Base-by-base conservation (phyloP, 2,113 vertebrate species). In the Drymodes brunneopygia region DNA sequence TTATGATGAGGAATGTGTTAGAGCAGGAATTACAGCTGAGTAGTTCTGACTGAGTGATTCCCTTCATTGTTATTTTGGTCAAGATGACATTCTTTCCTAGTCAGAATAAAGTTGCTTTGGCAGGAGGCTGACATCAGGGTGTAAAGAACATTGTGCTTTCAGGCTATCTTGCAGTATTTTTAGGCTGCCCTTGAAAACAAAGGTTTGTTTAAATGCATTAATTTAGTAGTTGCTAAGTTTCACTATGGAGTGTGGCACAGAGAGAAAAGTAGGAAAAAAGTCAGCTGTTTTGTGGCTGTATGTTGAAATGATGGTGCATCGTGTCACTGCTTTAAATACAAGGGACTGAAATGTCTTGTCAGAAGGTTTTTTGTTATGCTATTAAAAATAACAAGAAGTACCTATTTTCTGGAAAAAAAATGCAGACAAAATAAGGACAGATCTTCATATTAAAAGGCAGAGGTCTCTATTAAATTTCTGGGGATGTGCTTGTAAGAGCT, bases 241-340 rank as follows among this genome's bases (percentile, higher is more conserved):
- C 70, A 73, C 51, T 87, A 2, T 12, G 3, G 29, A 69, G 15
- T 38, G 14, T 42, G 24, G 9, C 57, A 69, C 33, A 65, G 64
- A 54, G 44, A 96, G 38, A 80, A 67, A 70, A 86, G 17, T 35
- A 89, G 70, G 40, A 96, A 48, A 90, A 22, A 60, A 90, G 13
- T 51, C 74, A 86, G 17, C 28, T 11, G 13, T 51, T 61, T 56
- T 75, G 48, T 70, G 51, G 19, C 17, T 60, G 13, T 87, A 51
- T 78, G 35, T 50, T 90, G 95, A 94, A 95, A 47, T 79, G n/a
- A 35, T 87, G 90, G 79, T 42, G 35, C 40, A 61, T 94, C 62
- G 57, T 65, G 22, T 70, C 88, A 10, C 51, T 36, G 17, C 18
- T 87, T 70, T 69, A 79, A 83, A 42, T 65, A 44, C 18, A 77